phyloP scores from a whole-genome alignment of 2,797 vertebrate species.

The Australoheros facetus region DNA sequence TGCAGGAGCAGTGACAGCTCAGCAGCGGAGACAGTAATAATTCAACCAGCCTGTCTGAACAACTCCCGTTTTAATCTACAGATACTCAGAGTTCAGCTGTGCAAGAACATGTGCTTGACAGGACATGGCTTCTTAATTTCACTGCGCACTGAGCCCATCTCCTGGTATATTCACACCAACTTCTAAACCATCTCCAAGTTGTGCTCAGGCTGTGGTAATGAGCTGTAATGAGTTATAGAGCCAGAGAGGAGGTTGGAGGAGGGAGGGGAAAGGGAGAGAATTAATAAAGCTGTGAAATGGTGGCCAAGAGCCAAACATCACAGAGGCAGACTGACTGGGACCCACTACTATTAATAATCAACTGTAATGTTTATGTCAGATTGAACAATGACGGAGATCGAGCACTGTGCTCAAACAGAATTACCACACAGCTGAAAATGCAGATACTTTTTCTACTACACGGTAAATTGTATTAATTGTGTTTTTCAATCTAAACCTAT shows the following conservation, averaged over 20 bases:
- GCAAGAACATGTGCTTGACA: constrained; percentile 6
- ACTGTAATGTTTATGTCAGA: constrained; percentile 4
- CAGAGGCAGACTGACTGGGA: constrained; percentile 26
- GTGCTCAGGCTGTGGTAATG: constrained; percentile 29
- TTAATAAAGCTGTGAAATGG: constrained; percentile 42
- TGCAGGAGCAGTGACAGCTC: constrained; percentile 17
- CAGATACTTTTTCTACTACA: background rate
- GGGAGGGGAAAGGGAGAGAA: constrained; percentile 7
- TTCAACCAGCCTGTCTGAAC: constrained; percentile 30
- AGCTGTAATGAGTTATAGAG: constrained; percentile 45
- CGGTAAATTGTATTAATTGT: background rate
- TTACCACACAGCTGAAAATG: background rate
- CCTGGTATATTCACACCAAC: constrained; percentile 23
- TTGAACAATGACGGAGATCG: constrained; percentile 12
- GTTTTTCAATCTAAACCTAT: background rate
- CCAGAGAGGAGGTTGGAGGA: background rate
- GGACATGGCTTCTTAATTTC: constrained; percentile 9
- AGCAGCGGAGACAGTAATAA: constrained; percentile 26
- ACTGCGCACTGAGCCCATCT: background rate
- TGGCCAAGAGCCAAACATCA: constrained; percentile 35
- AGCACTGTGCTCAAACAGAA: background rate
- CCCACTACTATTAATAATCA: constrained; percentile 22
- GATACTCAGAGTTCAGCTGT: constrained; percentile 17
- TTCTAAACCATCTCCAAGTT: constrained; percentile 22
- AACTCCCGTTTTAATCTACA: constrained; percentile 11